Percentiles rank a stretch among this genome's conserved stretches.
Evolutionary conservation across 2,797 vertebrate genomes (phyloP).

Genomic region (Fratercula arctica): DNA sequence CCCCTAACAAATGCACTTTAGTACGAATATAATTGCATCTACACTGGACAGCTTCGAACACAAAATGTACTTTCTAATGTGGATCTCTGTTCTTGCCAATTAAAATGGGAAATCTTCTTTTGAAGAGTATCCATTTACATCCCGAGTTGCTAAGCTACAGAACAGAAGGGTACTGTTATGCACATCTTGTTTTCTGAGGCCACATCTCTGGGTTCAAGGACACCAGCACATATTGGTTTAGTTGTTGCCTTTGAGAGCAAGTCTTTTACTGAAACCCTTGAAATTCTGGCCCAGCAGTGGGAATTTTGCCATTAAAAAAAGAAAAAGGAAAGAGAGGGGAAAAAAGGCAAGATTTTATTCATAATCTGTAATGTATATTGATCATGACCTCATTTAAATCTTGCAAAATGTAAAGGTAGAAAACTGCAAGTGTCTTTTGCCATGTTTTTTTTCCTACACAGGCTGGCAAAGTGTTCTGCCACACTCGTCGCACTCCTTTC

Average conservation of each 20-base stretch:
- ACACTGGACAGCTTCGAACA: background rate
- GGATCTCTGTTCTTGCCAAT: background rate
- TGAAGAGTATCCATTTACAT: conserved; percentile 9
- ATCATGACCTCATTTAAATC: background rate
- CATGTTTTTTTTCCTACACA: background rate
- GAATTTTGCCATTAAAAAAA: background rate
- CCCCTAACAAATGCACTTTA: background rate
- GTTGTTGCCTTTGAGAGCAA: background rate
- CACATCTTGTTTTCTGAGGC: background rate
- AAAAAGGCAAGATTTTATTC: background rate
- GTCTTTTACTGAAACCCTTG: background rate
- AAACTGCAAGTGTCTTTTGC: background rate
- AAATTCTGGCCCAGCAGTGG: background rate
- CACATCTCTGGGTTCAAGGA: background rate
- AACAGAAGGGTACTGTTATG: background rate
- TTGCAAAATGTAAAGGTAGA: background rate
- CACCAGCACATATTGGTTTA: background rate
- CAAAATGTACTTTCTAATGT: background rate
- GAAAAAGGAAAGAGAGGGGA: accelerated
- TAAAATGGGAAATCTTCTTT: conserved; percentile 32
- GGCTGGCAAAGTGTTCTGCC: background rate
- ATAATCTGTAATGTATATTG: background rate
- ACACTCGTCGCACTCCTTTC: background rate
- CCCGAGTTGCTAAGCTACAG: background rate
- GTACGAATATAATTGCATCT: background rate